Evolutionary conservation across 2,888 invertebrate species (phyloP).

Genomic region (Erynnis tages): DNA sequence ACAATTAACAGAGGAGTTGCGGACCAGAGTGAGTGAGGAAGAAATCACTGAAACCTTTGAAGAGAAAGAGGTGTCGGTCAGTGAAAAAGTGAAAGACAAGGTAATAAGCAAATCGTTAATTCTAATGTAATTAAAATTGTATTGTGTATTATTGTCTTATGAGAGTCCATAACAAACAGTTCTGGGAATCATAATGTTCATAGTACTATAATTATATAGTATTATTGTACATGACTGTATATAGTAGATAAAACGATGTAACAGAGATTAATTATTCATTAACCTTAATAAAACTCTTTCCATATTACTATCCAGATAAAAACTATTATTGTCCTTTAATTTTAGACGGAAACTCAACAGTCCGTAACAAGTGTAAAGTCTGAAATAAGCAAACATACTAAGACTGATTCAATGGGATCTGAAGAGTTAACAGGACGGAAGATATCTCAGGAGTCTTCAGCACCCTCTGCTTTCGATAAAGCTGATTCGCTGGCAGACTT

Average conservation of each 20-base stretch:
- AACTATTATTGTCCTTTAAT: slow-evolving; percentile 26
- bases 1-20: slow-evolving; percentile 56
- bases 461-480: slow-evolving; percentile 65
- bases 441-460: slow-evolving; percentile 66
- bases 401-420: slow-evolving; percentile 72
- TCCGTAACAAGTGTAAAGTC: slow-evolving; percentile 65
- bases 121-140: too few species aligned
- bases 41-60: slow-evolving; percentile 60
- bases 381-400: slow-evolving; percentile 66
- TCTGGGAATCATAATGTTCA: too few species aligned
- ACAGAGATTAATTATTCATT: too few species aligned
- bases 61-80: slow-evolving; percentile 61
- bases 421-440: slow-evolving; percentile 60
- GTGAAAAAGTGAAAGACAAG: slow-evolving; percentile 56
- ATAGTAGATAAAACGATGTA: too few species aligned
- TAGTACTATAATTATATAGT: too few species aligned
- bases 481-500: slow-evolving; percentile 72
- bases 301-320: too few species aligned
- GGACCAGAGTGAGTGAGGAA: slow-evolving; percentile 61
- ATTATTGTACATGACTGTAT: too few species aligned
- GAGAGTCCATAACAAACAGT: too few species aligned
- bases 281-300: too few species aligned
- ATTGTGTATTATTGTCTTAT: too few species aligned
- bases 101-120: slow-evolving; percentile 37
- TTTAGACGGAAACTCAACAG: slow-evolving; percentile 62